Evolutionary conservation across 2,113 vertebrate genomes (phyloP), one percentile per base, ranked within the genome.

Genomic region (Macrotus californicus): DNA sequence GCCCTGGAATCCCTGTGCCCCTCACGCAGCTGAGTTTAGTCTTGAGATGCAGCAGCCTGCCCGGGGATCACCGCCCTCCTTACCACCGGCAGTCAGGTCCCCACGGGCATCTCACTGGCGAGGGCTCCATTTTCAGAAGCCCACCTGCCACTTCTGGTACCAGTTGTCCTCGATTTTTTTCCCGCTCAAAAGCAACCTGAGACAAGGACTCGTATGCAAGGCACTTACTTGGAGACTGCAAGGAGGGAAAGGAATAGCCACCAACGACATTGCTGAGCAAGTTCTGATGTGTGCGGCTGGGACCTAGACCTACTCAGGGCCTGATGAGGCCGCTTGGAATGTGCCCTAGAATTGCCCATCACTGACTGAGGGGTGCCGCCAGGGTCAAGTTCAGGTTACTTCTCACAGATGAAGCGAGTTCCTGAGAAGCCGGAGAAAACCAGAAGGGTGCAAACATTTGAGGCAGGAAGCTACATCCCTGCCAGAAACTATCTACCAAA

Each of bases 1-100:
- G 31, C 34, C 46, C 80, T 46, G 1, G n/a, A n/a, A 4, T 34
- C 14, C 24, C 31, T 6, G 22, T 1, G 41, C 31, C 3, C 48
- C 11, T 19, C 2, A 4, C 48, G 22, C 9, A 7, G 54, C 13
- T 19, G 36, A 34, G 67, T 2, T 22, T 50, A 3, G 41, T 43
- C 29, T 6, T 14, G 36, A 3, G 66, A 3, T 11, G 31, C 56
- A 3, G 11, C 43, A 16, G 31, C 67, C 85, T 39, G 4, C 41
- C 12, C 0, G 4, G 13, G 5, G 15, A 19, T 19, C 7, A 15
- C 1, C 19, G 5, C 48, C 67, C 67, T 1, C 8, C n/a, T 70
- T 14, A 5, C 43, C 0, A 4, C 15, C 36, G 7, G 19, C 1
- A 1, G 46, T 46, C 11, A 4, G 39, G 16, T 64, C 21, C 22